phyloP scores from a whole-genome alignment of 2,113 vertebrate species.

The Gambusia affinis region DNA sequence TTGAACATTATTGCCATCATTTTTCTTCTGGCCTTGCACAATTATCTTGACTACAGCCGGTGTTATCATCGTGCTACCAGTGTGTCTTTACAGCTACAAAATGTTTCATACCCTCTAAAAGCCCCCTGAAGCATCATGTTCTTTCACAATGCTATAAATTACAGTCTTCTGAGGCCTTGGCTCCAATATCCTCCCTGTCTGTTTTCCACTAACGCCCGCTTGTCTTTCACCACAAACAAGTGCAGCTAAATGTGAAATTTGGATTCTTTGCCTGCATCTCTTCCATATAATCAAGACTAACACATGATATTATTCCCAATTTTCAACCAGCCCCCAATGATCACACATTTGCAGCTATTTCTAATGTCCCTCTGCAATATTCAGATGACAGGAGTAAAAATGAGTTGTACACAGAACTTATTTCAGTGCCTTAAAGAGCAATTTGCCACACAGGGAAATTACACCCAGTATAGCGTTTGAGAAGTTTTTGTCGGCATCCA shows the following conservation, averaged over 20 bases:
- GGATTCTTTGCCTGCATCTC: not conserved
- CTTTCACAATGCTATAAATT: constrained; percentile 27
- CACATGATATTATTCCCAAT: not conserved
- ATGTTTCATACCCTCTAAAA: constrained; percentile 40
- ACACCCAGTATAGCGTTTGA: not conserved
- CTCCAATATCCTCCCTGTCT: constrained; percentile 21
- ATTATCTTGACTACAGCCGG: constrained; percentile 33
- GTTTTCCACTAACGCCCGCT: constrained; percentile 9
- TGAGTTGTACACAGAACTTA: not conserved
- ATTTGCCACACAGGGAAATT: not conserved
- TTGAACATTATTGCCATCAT: constrained; percentile 43
- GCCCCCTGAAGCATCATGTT: constrained; percentile 50
- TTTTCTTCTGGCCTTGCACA: constrained; percentile 40
- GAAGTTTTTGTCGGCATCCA: not conserved
- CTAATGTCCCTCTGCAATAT: not conserved
- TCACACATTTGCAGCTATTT: not conserved
- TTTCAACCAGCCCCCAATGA: not conserved
- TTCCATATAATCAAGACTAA: constrained; percentile 1
- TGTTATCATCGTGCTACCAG: constrained; percentile 24
- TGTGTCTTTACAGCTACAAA: constrained; percentile 26
- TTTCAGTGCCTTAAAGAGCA: not conserved
- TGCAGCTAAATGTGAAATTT: constrained; percentile 2
- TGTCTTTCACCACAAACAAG: constrained; percentile 8
- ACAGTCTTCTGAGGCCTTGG: constrained; percentile 16
- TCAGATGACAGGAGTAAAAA: not conserved